A percentile compares a stretch with the other conserved stretches of the same genome.
Conservation (phyloP, 2,888 invertebrate genomes). For the Liposcelis brunnea region DNA sequence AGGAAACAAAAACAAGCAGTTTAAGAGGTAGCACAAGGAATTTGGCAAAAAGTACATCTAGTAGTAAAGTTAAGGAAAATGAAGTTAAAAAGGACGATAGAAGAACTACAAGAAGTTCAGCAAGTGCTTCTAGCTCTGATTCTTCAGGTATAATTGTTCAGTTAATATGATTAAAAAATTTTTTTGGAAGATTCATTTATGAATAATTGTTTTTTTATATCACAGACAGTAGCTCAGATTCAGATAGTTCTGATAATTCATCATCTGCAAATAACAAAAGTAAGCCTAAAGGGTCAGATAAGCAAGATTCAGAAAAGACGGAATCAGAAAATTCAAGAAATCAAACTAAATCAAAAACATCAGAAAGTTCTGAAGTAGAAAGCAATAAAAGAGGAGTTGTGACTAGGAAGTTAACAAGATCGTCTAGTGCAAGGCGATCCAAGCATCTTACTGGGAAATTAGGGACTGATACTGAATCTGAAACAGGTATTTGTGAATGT, state of each 20-base stretch:
- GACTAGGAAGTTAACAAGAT: constrained; percentile 50
- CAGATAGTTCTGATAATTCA: constrained; percentile 13
- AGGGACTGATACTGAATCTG: constrained; percentile 21
- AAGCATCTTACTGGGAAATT: constrained; percentile 20
- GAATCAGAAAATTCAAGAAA: constrained; percentile 15
- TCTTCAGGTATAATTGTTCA: constrained; percentile 17
- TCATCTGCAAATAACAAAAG: constrained; percentile 21
- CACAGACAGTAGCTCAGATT: constrained; percentile 20
- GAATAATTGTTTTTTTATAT: constrained; percentile 9
- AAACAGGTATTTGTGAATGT: constrained; percentile 19
- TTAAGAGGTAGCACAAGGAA: background rate
- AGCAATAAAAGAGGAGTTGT: constrained; percentile 22
- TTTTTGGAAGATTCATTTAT: background rate
- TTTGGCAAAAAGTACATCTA: background rate
- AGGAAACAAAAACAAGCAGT: constrained; percentile 14
- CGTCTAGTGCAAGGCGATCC: constrained; percentile 48
- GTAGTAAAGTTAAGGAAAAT: too few relatives aligned
- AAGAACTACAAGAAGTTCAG: too few relatives aligned
- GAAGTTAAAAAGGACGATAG: too few relatives aligned
- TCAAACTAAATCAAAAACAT: background rate
- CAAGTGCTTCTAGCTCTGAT: too few relatives aligned
- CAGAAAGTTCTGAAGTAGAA: background rate
- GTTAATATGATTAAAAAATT: background rate
- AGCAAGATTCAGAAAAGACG: constrained; percentile 18
- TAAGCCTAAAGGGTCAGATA: constrained; percentile 28